These are phyloP conservation scores for Gasteruption jaculator DNA, from an alignment of 2,888 invertebrate species.

Conservation along the genomic window DNA sequence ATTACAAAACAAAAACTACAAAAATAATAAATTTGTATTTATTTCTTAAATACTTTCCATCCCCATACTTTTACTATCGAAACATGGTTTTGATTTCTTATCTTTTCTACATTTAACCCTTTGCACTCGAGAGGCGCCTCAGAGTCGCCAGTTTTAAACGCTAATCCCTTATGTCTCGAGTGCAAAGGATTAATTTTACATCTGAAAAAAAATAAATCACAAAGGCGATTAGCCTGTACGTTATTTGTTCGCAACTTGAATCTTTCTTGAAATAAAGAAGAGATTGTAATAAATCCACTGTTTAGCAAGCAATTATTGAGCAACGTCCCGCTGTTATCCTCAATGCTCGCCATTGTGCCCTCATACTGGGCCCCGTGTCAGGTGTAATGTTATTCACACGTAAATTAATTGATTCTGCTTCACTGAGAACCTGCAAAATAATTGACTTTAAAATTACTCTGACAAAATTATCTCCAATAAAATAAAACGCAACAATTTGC, in stretches of 20 bases:
- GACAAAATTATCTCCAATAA: constrained; percentile 27
- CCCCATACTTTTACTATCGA: too few species aligned
- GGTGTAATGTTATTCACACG: constrained; percentile 26
- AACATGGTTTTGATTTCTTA: too few species aligned
- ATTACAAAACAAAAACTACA: too few species aligned
- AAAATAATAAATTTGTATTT: too few species aligned
- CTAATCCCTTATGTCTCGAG: too few species aligned
- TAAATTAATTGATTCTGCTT: constrained; percentile 26
- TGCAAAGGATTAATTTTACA: too few species aligned
- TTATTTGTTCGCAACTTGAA: constrained; percentile 22
- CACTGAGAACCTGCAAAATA: constrained; percentile 22
- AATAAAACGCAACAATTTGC: constrained; percentile 32
- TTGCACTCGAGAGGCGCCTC: too few species aligned
- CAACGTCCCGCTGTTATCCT: constrained; percentile 17
- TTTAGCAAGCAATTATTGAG: constrained; percentile 17
- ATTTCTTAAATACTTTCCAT: too few species aligned
- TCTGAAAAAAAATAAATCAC: constrained; percentile 6
- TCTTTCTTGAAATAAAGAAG: constrained; percentile 16
- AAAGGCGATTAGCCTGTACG: constrained; percentile 21
- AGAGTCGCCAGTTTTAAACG: too few species aligned
- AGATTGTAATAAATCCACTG: constrained; percentile 22
- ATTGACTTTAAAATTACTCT: constrained; percentile 24
- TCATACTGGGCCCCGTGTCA: constrained; percentile 32
- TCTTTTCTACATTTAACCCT: too few species aligned
- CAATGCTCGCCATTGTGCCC: constrained; percentile 27